Evolutionary conservation across 2,888 invertebrate species (phyloP), one percentile per base, ranked within the genome.

Genomic region (Emmelina monodactyla): DNA sequence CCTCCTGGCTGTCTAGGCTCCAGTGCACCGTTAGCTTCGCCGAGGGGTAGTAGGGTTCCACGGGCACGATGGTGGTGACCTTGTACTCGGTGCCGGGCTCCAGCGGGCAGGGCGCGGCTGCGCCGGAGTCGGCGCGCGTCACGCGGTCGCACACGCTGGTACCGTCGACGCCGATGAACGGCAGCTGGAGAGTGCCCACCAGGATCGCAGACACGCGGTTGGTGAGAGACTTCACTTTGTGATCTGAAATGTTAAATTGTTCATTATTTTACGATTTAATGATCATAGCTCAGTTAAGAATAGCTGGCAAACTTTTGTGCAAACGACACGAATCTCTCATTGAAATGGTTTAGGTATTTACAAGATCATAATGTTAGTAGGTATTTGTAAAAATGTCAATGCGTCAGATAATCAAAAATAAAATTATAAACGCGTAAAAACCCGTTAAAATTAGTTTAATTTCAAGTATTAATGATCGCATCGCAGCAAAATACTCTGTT

Each of bases 161-260:
- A 7, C 85, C 85, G 46, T 88, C 85, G 30, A 89, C 87, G 6
- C 91, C 90, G 14, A 88, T 57, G 55, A 90, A 91, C 0, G 91
- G 91, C 33, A 91, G 59, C 0, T 83, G 82, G 0, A 89, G 44
- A n/a, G n/a, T n/a, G 0, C 83, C 84, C 2, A 78, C 57, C 13
- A 90, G 40, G 0, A 19, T 14, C 1, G 60, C 66, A 15, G 64
- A 65, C 2, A 91, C 89, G 2, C 73, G 62, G 33, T 85, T 87
- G 16, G 41, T 76, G 16, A 90, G 44, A 1, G 52, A 60, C 2
- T 59, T 49, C 9, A 85, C 62, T 43, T 84, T 81, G 11, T 61
- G 51, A 1, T 76, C 76, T 83, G 63, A 41, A 70, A 64, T 28
- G 11, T 9, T 7, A 10, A 25, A n/a, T 5, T 5, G 19, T 19